Evolutionary conservation across 2,888 invertebrate genomes (phyloP), one percentile per base, ranked within the genome.

Genomic region (Ophraella communa): DNA sequence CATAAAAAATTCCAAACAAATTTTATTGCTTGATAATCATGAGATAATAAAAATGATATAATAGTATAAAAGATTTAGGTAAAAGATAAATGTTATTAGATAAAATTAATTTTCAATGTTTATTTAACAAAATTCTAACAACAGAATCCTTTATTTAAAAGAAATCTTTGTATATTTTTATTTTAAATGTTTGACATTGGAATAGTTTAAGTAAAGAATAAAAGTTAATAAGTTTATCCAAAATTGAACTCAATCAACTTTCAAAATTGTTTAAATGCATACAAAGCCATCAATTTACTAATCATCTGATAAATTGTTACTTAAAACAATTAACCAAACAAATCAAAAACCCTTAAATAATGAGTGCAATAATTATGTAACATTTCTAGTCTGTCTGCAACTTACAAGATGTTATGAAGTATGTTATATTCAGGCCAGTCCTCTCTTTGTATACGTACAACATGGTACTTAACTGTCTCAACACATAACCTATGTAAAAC

Each of bases 361-460:
- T 30, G 8, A 10, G 30, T 30, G 30, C 30, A 30, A 35, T 35
- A 35, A n/a, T 35, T 35, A 35, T 39, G 39, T 39, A 39, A 33
- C 42, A 42, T 27, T 52, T 53, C 60, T 23, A 60, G 18, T 53
- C 44, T 35, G 52, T 52, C 35, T 42, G 10, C 24, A 54, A 33
- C 53, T 61, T 61, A 35, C 45, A 51, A 62, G 42, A 44, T 56
- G 56, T 52, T 62, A 56, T 35, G 30, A 23, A 14, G 42, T 47
- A 23, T 47, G 21, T 52, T 24, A 42, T 47, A 56, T 63, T 65
- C 74, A 76, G 79, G 78, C 78, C 78, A 78, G 79, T 78, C 76
- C 73, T 74, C 71, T 75, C 30, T 33, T 49, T 76, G 79, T 80
- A 80, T 79, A 80, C 80, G 80, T 76, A 71, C 76, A 75, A 71